These are phyloP conservation scores for Oryzias curvinotus DNA, from an alignment of 2,113 vertebrate species.

Conservation along the genomic window DNA sequence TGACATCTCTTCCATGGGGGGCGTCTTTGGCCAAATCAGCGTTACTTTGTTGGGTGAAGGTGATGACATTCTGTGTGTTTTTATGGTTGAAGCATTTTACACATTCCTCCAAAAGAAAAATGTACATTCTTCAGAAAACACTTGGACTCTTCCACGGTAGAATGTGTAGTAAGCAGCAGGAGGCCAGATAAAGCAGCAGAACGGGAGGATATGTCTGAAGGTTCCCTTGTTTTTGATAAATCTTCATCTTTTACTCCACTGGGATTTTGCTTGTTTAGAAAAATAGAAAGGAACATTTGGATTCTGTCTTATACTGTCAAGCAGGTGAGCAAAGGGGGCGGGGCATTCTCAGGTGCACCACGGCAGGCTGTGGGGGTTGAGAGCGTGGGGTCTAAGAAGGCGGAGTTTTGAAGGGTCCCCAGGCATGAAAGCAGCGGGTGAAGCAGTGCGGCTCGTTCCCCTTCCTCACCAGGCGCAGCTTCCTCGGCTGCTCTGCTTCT, in stretches of 20 bases:
- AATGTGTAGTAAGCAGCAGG: slow-evolving; percentile 14
- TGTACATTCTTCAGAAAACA: slow-evolving; percentile 53
- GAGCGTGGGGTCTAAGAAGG: slow-evolving; percentile 69
- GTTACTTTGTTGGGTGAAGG: too few species aligned
- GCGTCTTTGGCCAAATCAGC: slow-evolving; percentile 47
- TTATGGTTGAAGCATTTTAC: neutral
- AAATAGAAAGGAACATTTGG: too few species aligned
- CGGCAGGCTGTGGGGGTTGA: neutral
- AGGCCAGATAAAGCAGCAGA: slow-evolving; percentile 26
- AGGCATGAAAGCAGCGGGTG: slow-evolving; percentile 95
- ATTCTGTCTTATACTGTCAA: too few species aligned
- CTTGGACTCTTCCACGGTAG: neutral
- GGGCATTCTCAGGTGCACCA: too few species aligned
- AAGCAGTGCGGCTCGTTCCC: slow-evolving; percentile 95
- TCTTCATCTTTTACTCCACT: neutral
- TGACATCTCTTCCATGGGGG: neutral
- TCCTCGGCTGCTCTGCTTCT: slow-evolving; percentile 81
- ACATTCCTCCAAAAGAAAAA: slow-evolving; percentile 33
- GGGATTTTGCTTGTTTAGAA: too few species aligned
- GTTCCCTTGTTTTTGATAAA: slow-evolving; percentile 48
- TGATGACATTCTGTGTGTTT: too few species aligned
- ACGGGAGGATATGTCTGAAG: slow-evolving; percentile 34
- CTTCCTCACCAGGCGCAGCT: slow-evolving; percentile 93
- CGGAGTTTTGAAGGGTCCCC: slow-evolving; percentile 88
- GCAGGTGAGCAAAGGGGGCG: too few species aligned